A percentile compares a stretch with the other conserved stretches of the same genome.
Evolutionary conservation across 2,888 invertebrate species (phyloP).

Genomic region (Sussaba pulchella): DNA sequence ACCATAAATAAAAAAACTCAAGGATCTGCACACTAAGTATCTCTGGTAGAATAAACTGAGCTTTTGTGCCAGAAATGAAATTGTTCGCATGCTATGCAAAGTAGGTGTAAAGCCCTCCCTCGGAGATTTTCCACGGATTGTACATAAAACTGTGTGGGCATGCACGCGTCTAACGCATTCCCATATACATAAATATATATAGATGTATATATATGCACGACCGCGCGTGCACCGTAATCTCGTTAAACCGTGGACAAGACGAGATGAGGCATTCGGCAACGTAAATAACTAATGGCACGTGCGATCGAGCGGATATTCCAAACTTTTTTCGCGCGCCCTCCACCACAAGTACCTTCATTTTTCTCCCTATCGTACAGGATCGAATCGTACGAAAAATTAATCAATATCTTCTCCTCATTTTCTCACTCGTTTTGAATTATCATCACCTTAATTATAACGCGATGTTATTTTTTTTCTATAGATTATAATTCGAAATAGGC

Average conservation of each 20-base stretch:
- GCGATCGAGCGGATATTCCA: conserved; percentile 22
- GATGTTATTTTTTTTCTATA: too few species aligned
- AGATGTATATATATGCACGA: not conserved
- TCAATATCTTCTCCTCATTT: too few species aligned
- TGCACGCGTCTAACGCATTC: conserved; percentile 8
- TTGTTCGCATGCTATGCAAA: not conserved
- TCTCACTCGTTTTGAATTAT: too few species aligned
- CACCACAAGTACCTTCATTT: not conserved
- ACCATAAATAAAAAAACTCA: too few species aligned
- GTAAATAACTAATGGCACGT: conserved; percentile 28
- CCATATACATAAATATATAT: not conserved
- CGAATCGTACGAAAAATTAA: not conserved
- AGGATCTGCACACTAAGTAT: too few species aligned
- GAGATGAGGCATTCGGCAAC: conserved; percentile 28
- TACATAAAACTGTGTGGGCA: conserved; percentile 10
- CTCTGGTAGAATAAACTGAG: not conserved
- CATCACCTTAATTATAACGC: too few species aligned
- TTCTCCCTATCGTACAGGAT: conserved; percentile 4
- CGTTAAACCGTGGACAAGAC: conserved; percentile 16
- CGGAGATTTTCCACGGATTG: conserved; percentile 7
- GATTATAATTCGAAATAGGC: too few species aligned
- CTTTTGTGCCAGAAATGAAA: not conserved
- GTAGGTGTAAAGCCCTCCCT: conserved; percentile 18
- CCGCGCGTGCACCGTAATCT: conserved; percentile 43
- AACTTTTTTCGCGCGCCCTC: conserved; percentile 12